Base-by-base conservation (phyloP, 2,797 vertebrate species). In the Novumbra hubbsi region DNA sequence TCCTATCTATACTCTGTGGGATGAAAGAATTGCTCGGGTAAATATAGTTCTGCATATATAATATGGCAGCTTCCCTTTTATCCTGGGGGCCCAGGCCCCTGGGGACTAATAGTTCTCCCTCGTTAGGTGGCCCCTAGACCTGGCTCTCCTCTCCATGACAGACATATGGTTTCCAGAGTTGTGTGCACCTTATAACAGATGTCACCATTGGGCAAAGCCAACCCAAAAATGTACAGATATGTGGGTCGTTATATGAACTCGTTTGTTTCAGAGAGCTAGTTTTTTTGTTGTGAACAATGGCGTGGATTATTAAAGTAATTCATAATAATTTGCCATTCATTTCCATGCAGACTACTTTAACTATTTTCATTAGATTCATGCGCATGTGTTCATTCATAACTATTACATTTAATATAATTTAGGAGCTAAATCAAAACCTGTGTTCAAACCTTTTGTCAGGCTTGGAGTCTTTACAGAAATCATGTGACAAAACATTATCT, bases 1-100 rank as follows among this genome's bases (percentile, higher is more conserved):
- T 66, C 27, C 5, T 78, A 84, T 75, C 80, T 72, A 41, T 81
- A 84, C 86, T 83, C 78, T 19, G 21, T 4, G 72, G 84, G 85
- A 85, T 67, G 79, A 76, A 80, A 85, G 87, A 83, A 75, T 80
- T 41, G 73, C 84, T 90, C 92, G 93, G 92, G 88, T 88, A 91
- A 92, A 91, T 85, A 85, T 81, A 81, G 82, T 81, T 78, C 86
- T 83, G 83, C 83, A 82, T 90, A 86, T 83, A 87, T 83, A 73
- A 89, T 81, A 85, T 82, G 77, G 55, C 50, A 24, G 41, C 81
- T 85, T 86, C 81, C 87, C 87, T 92, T 91, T 92, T 80, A 88
- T 93, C 90, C 83, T 75, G 66, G 74, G 75, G 84, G 86, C 87
- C 78, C 69, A 34, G 7, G 74, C 84, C 89, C 86, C 79, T 27